These are phyloP conservation scores for Crotalus viridis DNA, from an alignment of 2,113 vertebrate species.

Conservation along the genomic window DNA sequence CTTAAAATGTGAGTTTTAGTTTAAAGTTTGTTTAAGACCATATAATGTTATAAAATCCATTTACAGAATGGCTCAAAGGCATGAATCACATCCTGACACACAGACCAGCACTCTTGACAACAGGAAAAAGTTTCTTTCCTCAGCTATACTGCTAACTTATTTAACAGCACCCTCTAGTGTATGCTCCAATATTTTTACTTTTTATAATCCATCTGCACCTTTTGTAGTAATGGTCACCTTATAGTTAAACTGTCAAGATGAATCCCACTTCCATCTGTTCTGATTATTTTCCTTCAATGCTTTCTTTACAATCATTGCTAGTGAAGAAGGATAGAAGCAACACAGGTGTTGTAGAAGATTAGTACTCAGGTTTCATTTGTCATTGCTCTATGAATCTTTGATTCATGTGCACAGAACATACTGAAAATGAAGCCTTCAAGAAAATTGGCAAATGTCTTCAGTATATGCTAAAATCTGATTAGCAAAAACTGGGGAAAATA, in stretches of 20 bases:
- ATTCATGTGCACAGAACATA: background rate
- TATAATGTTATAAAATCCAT: rapidly evolving
- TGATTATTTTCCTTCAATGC: conserved; percentile 27
- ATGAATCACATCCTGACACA: background rate
- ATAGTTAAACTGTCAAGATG: conserved; percentile 50
- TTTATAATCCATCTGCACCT: conserved; percentile 27
- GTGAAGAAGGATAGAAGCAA: conserved; percentile 23
- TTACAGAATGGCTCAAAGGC: background rate
- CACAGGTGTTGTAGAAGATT: rapidly evolving
- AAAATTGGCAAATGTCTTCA: background rate
- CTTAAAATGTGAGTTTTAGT: background rate
- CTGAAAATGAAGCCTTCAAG: rapidly evolving
- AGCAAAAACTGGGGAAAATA: conserved; percentile 11
- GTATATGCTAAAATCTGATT: background rate
- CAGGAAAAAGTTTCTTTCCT: background rate
- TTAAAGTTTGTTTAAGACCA: rapidly evolving
- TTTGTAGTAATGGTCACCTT: conserved; percentile 12
- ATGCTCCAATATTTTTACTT: background rate
- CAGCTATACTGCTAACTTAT: background rate
- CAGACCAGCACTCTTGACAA: background rate
- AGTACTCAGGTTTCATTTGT: background rate
- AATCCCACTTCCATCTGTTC: conserved; percentile 41
- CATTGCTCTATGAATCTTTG: background rate
- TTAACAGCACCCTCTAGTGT: conserved; percentile 55
- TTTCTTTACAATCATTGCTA: conserved; percentile 48